Conservation (phyloP, 2,113 vertebrate species). For the Tretioscincus oriximinensis region DNA sequence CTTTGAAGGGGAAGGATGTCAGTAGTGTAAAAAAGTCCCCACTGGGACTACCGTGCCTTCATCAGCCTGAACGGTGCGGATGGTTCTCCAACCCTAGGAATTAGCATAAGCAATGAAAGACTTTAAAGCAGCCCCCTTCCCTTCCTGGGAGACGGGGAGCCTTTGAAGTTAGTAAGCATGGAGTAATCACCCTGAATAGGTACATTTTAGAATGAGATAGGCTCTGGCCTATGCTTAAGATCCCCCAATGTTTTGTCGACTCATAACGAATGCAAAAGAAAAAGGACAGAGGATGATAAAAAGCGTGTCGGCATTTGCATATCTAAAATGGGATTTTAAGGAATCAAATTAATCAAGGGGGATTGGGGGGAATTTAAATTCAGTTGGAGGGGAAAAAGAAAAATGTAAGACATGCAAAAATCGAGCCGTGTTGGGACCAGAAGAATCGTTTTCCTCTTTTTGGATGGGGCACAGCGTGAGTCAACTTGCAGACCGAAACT, state of each 20-base stretch:
- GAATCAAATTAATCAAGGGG: no score
- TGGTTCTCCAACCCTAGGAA: slow-evolving; percentile 39
- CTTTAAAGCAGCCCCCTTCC: slow-evolving; percentile 64
- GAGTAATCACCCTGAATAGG: slow-evolving; percentile 65
- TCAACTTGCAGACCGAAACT: no score
- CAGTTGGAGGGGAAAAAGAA: neutral
- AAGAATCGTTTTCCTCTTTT: no score
- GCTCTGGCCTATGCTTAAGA: slow-evolving; percentile 25
- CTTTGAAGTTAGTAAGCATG: slow-evolving; percentile 68
- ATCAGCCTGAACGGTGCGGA: slow-evolving; percentile 58
- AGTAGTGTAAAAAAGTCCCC: slow-evolving; percentile 49
- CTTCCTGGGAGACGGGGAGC: slow-evolving; percentile 51
- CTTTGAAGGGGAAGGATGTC: slow-evolving; percentile 59
- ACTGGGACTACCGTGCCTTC: slow-evolving; percentile 57
- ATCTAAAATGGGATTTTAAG: neutral
- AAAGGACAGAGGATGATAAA: neutral
- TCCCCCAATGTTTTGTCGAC: slow-evolving; percentile 29
- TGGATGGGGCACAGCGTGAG: no score
- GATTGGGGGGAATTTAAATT: neutral
- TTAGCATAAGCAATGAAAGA: slow-evolving; percentile 40
- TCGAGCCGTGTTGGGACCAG: neutral
- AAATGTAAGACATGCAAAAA: neutral
- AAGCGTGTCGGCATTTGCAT: neutral
- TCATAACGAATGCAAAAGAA: slow-evolving; percentile 18
- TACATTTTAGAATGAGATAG: slow-evolving; percentile 44